phyloP scores from a whole-genome alignment of 2,113 vertebrate genomes.

The Marcusenius ussheri region DNA sequence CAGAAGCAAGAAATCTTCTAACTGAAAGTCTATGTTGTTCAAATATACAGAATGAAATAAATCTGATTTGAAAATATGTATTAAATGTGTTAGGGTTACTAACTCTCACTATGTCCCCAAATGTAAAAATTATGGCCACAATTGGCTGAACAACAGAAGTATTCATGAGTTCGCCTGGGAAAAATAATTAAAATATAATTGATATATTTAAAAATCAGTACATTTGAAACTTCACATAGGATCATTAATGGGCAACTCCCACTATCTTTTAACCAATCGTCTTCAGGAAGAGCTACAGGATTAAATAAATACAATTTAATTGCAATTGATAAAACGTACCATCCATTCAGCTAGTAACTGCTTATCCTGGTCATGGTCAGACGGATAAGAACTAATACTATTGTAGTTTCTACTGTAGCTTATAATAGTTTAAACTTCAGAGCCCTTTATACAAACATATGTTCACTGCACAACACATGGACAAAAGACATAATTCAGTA shows the following conservation, averaged over 20 bases:
- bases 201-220: neutral
- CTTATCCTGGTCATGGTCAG: neutral
- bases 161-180: neutral
- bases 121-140: neutral
- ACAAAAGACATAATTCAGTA: neutral
- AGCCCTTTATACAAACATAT: neutral
- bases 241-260: neutral
- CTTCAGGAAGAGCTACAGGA: neutral
- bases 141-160: neutral
- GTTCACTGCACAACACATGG: neutral
- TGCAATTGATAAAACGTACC: neutral
- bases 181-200: neutral
- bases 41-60: neutral
- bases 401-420: neutral
- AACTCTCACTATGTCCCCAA: neutral
- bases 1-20: neutral
- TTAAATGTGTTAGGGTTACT: neutral
- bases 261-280: neutral
- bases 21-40: neutral
- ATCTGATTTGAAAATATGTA: neutral
- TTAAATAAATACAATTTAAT: neutral
- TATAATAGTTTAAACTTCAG: neutral
- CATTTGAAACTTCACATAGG: neutral
- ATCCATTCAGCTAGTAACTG: neutral
- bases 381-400: neutral